Evolutionary conservation across 2,113 vertebrate genomes (phyloP).

Genomic region (Upupa epops): DNA sequence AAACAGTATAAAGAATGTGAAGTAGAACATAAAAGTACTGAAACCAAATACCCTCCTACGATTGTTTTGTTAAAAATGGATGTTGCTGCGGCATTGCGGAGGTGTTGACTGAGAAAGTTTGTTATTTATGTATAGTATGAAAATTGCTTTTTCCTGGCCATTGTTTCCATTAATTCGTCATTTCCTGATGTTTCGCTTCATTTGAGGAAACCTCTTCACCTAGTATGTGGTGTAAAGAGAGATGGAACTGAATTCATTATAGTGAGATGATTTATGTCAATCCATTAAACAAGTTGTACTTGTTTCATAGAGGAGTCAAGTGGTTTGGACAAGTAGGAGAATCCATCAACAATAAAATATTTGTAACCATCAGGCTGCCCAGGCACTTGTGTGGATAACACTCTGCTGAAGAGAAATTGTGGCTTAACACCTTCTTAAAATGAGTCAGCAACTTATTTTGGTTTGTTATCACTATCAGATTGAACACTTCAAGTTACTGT

Average conservation of each 20-base stretch:
- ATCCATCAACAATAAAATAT: neutral
- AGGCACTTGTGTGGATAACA: conserved; percentile 3
- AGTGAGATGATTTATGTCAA: neutral
- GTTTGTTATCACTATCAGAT: neutral
- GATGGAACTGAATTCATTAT: neutral
- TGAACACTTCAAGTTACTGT: neutral
- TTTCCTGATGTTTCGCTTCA: neutral
- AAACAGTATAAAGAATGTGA: neutral
- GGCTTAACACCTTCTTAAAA: conserved; percentile 41
- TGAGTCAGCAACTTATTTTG: conserved; percentile 30
- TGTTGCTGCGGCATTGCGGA: neutral
- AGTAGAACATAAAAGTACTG: neutral
- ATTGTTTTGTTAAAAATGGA: neutral
- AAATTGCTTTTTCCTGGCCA: neutral
- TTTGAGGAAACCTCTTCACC: neutral
- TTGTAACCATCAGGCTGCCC: conserved; percentile 2
- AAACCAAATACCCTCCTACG: neutral
- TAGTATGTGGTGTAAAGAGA: neutral
- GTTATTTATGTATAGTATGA: neutral
- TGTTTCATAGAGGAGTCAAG: neutral
- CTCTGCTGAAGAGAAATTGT: conserved; percentile 22
- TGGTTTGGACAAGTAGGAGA: neutral
- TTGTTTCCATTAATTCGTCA: neutral
- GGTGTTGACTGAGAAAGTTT: neutral
- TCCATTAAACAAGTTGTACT: too few species aligned